These are phyloP conservation scores for Drosophila maculinotata DNA, from an alignment of 2,888 invertebrate species.

Conservation along the genomic window DNA sequence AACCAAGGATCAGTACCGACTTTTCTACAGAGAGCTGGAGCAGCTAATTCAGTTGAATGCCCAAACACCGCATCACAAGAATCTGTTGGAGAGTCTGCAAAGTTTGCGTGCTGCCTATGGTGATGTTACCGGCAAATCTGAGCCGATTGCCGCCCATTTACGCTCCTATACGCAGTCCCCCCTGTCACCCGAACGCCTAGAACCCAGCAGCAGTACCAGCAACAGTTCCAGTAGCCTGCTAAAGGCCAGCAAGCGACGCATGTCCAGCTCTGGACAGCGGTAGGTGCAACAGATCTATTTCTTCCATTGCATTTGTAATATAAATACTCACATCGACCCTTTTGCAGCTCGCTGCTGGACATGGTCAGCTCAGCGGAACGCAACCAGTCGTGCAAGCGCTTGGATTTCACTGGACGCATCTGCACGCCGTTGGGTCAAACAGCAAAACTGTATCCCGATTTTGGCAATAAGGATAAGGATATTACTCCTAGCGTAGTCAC, in stretches of 20 bases:
- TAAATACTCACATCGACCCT: not conserved
- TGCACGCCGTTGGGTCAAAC: slow-evolving; percentile 87
- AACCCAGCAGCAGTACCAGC: slow-evolving; percentile 66
- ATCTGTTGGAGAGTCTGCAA: slow-evolving; percentile 91
- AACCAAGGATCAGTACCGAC: slow-evolving; percentile 95
- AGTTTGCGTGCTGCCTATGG: slow-evolving; percentile 87
- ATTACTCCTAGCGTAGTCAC: slow-evolving; percentile 27
- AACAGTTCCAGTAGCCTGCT: slow-evolving; percentile 55
- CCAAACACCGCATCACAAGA: slow-evolving; percentile 91
- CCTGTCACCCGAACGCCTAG: slow-evolving; percentile 90
- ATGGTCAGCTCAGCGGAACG: slow-evolving; percentile 86
- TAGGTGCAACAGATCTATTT: slow-evolving; percentile 15
- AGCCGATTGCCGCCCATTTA: slow-evolving; percentile 86
- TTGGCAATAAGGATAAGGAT: slow-evolving; percentile 85
- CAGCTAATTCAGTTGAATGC: slow-evolving; percentile 91
- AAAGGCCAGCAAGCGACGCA: slow-evolving; percentile 74
- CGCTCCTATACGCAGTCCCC: slow-evolving; percentile 94
- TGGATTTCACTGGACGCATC: slow-evolving; percentile 89
- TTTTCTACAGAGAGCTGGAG: slow-evolving; percentile 96
- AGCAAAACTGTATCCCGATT: slow-evolving; percentile 91
- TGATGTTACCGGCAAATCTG: slow-evolving; percentile 87
- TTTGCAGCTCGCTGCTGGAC: slow-evolving; percentile 86
- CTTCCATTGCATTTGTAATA: not conserved
- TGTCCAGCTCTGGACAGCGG: slow-evolving; percentile 79
- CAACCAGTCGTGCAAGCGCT: slow-evolving; percentile 85